Evolutionary conservation across 2,113 vertebrate genomes (phyloP).

Genomic region (Gymnorhina tibicen): DNA sequence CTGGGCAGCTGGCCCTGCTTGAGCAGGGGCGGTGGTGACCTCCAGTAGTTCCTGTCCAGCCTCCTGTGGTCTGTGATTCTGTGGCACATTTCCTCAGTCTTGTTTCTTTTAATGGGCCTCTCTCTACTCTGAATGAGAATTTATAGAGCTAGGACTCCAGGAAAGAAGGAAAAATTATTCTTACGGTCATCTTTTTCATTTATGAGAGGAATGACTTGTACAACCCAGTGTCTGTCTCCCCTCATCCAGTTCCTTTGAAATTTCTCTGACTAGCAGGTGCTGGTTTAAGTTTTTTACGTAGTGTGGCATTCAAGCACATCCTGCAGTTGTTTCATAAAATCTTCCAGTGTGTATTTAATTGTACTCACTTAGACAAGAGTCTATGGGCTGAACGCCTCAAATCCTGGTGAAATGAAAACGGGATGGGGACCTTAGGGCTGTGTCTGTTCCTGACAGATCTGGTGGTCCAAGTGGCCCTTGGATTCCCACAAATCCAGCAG

Average conservation of each 20-base stretch:
- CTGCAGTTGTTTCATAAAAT: background rate
- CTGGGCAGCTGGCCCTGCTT: background rate
- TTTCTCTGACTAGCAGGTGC: background rate
- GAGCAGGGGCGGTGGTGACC: fast-evolving
- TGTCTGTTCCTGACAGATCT: background rate
- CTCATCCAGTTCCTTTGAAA: background rate
- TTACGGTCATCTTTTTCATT: background rate
- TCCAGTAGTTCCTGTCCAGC: background rate
- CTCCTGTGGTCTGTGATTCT: background rate
- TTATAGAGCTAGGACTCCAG: background rate
- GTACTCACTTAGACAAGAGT: background rate
- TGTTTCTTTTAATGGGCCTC: background rate
- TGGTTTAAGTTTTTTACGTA: background rate
- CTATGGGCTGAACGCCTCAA: background rate
- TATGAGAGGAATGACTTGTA: background rate
- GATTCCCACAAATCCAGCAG: background rate
- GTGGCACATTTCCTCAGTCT: background rate
- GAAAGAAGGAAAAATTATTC: background rate
- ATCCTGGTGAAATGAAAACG: background rate
- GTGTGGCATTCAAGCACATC: background rate
- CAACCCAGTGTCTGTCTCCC: background rate
- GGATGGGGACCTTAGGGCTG: background rate
- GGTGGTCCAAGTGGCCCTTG: background rate
- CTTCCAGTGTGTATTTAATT: background rate
- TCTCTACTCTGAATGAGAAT: background rate